These are phyloP conservation scores for Bombus balteatus DNA, from an alignment of 1,140 invertebrate species.

Conservation along the genomic window DNA sequence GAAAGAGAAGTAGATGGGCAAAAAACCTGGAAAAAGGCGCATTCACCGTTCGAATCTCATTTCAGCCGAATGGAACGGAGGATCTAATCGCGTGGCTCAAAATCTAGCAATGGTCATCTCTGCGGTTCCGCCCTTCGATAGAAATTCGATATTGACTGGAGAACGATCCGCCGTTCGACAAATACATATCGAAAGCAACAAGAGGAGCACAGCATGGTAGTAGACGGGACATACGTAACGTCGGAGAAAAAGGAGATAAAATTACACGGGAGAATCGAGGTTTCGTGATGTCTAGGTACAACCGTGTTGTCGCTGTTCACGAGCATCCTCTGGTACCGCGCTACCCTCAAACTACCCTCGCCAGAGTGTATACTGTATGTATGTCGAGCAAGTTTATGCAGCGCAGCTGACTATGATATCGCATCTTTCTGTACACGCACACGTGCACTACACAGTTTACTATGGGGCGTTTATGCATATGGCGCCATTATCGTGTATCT, in stretches of 20 bases:
- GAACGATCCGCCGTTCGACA: not conserved
- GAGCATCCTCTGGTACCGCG: not conserved
- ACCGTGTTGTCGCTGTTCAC: conserved; percentile 22
- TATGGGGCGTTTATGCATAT: conserved; percentile 16
- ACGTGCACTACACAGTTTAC: conserved; percentile 8
- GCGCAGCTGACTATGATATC: conserved; percentile 41
- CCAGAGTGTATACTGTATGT: not conserved
- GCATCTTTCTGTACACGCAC: conserved; percentile 29
- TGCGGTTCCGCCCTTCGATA: not conserved
- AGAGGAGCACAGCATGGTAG: not conserved
- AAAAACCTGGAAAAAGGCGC: not conserved
- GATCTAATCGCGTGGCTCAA: not conserved
- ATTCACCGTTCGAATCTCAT: not conserved
- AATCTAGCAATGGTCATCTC: not conserved
- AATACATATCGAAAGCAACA: not conserved
- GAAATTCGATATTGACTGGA: not conserved
- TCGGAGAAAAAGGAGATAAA: not conserved
- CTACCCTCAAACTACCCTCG: not conserved
- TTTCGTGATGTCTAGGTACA: conserved; percentile 16
- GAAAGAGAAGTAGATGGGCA: not conserved
- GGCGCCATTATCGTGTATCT: conserved; percentile 26
- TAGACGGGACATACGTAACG: not conserved
- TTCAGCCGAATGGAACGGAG: not conserved
- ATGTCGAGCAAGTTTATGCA: conserved; percentile 25
- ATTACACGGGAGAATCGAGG: conserved; percentile 28